Conservation (phyloP, 2,888 invertebrate species). For the Phania funesta region DNA sequence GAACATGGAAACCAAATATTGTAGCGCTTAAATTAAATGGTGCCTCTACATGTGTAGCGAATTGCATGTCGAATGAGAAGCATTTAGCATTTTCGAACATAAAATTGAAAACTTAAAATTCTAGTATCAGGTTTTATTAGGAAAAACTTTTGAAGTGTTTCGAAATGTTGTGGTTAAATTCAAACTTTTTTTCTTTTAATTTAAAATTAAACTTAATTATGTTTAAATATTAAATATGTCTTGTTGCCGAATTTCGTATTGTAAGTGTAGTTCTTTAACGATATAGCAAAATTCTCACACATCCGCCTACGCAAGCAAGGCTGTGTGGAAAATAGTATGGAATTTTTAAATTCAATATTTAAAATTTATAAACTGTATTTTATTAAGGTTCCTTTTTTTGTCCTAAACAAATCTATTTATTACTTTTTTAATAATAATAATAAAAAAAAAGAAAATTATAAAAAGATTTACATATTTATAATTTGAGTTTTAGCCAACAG, state of each 20-base stretch:
- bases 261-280: not conserved
- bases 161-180: constrained; percentile 14
- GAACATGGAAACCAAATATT: too few relatives aligned
- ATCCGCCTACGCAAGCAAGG: not conserved
- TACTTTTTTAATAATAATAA: too few relatives aligned
- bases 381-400: not conserved
- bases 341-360: not conserved
- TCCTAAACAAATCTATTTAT: not conserved
- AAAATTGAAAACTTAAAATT: too few relatives aligned
- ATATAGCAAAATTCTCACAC: not conserved
- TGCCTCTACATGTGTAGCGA: too few relatives aligned
- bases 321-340: not conserved
- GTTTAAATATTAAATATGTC: constrained; percentile 7
- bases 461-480: too few relatives aligned
- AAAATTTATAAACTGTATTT: constrained; percentile 4
- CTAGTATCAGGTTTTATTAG: not conserved
- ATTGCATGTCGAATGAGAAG: too few relatives aligned
- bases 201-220: not conserved
- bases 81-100: too few relatives aligned
- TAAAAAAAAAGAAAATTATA: not conserved
- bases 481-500: too few relatives aligned
- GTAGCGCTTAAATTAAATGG: too few relatives aligned
- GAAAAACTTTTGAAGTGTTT: constrained; percentile 12
- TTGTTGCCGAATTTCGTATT: not conserved
- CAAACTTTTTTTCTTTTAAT: not conserved